A percentile compares a stretch with the other conserved stretches of the same genome.
Conservation (phyloP, 2,888 invertebrate species). For the Xestia rhomboidea region DNA sequence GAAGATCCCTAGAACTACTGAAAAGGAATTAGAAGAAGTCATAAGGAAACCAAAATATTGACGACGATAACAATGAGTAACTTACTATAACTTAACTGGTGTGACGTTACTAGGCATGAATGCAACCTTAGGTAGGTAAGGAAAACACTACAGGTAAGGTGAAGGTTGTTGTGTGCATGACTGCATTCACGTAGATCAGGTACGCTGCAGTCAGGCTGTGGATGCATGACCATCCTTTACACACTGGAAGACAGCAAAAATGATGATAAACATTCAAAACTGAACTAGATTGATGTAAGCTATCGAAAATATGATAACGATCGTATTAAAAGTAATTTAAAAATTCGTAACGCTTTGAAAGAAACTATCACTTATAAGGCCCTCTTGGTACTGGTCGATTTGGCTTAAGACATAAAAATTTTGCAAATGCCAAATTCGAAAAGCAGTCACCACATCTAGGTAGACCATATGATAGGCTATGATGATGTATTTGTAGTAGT, state of each 20-base stretch:
- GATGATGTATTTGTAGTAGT: background rate
- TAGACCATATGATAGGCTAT: background rate
- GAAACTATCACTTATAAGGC: background rate
- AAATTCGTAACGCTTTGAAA: background rate
- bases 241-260: background rate
- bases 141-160: conserved; percentile 27
- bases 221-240: background rate
- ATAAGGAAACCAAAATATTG: background rate
- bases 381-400: background rate
- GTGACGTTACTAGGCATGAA: background rate
- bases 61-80: background rate
- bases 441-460: background rate
- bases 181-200: conserved; percentile 26
- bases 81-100: background rate
- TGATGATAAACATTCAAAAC: background rate
- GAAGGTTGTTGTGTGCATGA: conserved; percentile 20
- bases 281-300: background rate
- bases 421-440: background rate
- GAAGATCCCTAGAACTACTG: background rate
- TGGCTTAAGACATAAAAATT: background rate
- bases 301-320: background rate
- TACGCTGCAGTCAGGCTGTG: background rate
- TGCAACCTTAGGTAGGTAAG: conserved; percentile 4
- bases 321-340: background rate
- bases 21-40: background rate